Conservation (phyloP, 1,140 invertebrate genomes). For the Nephila pilipes region DNA sequence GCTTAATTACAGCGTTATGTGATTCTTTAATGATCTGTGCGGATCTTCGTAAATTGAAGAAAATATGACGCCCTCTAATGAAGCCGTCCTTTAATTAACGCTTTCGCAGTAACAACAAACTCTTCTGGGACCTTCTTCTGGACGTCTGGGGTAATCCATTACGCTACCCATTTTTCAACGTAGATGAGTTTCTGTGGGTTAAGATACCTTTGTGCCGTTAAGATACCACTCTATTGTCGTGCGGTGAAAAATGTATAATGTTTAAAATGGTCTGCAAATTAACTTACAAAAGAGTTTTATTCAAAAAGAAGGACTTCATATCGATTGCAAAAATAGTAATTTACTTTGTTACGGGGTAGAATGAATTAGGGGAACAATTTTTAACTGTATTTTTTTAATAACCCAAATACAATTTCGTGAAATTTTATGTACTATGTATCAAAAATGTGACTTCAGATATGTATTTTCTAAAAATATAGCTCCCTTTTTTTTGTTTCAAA, state of each 20-base stretch:
- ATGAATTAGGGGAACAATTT: no score
- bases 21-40: constrained; percentile 52
- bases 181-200: neutral
- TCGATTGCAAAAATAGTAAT: no score
- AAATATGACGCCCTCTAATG: constrained; percentile 64
- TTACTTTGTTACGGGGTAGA: no score
- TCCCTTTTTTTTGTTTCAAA: no score
- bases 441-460: no score
- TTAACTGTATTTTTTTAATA: no score
- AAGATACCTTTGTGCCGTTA: neutral
- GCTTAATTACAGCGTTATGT: constrained; percentile 66
- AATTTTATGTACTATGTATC: no score
- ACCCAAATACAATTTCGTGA: no score
- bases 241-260: neutral
- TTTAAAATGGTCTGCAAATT: neutral
- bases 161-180: constrained; percentile 13
- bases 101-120: neutral
- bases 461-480: no score
- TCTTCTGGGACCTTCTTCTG: neutral
- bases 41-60: constrained; percentile 55
- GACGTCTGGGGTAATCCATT: constrained; percentile 42
- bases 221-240: neutral
- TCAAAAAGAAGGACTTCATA: neutral
- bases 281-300: neutral
- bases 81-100: constrained; percentile 52